Evolutionary conservation across 2,113 vertebrate species (phyloP), one percentile per base, ranked within the genome.

Genomic region (Athene cunicularia): DNA sequence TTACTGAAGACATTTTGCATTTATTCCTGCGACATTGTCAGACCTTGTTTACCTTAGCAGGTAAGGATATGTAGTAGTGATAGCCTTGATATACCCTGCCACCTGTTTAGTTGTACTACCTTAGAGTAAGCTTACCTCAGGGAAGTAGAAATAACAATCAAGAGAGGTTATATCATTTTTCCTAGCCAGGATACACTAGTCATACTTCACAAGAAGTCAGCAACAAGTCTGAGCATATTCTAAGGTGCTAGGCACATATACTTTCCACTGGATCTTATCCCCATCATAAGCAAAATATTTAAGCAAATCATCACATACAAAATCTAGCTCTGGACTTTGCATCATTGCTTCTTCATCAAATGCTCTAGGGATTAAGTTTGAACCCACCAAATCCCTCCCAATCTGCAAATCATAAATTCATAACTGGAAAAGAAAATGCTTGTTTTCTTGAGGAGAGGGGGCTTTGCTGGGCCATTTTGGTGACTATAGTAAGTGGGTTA

Each of bases 391-490:
- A 92, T 97, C 75, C 79, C 19, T 89, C 80, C 52, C 82, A 95
- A 49, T 97, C 96, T 96, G 75, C 67, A 84, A 96, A 91, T 90
- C 86, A 75, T 89, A 92, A 93, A 95, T 95, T 86, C 60, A 27
- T 92, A 88, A 83, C 81, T 66, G 49, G 47, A 82, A 62, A 41
- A 84, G 85, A 45, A 86, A 47, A 41, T 50, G 35, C 68, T 33
- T 50, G 37, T 93, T 45, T 83, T 90, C 67, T 23, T 59, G 71
- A 90, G 82, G 67, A 53, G 41, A 88, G 33, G 11, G 41, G 82
- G 9, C 67, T 77, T 86, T 93, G 71, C 80, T n/a, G 63, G 90
- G 37, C 63, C 37, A 27, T 70, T 90, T 63, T 88, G 79, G 75
- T 80, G 92, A 55, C 52, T 2, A 0, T 47, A 91, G 19, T 66